phyloP scores from a whole-genome alignment of 2,113 vertebrate genomes.

The Apeltes quadracus region DNA sequence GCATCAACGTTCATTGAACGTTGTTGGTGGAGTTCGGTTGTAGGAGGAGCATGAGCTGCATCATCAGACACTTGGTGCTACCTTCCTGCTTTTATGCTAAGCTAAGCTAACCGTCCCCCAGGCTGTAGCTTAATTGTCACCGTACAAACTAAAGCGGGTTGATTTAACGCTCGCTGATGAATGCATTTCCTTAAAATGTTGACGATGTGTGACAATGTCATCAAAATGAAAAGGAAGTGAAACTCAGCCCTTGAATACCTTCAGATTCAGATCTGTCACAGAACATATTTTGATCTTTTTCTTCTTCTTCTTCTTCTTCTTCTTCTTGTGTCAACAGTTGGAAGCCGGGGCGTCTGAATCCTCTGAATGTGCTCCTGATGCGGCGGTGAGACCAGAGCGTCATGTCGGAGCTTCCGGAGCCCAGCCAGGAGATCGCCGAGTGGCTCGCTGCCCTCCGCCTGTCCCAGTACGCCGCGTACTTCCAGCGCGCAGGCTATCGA shows the following conservation, averaged over 20 bases:
- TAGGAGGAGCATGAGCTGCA: too few relatives aligned
- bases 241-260: too few relatives aligned
- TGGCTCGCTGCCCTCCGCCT: constrained; percentile 89
- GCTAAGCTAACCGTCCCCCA: not conserved
- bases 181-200: not conserved
- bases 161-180: not conserved
- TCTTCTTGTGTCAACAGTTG: constrained; percentile 24
- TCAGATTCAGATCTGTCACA: too few relatives aligned
- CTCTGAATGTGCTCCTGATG: constrained; percentile 28
- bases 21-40: too few relatives aligned
- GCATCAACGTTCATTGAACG: too few relatives aligned
- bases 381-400: constrained; percentile 47
- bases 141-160: not conserved
- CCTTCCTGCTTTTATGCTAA: not conserved
- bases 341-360: not conserved
- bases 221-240: too few relatives aligned
- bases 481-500: constrained; percentile 82
- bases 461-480: constrained; percentile 83
- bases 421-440: constrained; percentile 74
- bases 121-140: not conserved
- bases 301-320: too few relatives aligned
- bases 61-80: too few relatives aligned
- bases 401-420: constrained; percentile 80
- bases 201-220: too few relatives aligned
- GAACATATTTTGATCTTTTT: too few relatives aligned